A percentile compares a stretch with the other conserved stretches of the same genome.
phyloP scores from a whole-genome alignment of 1,140 invertebrate species.

The Uloborus diversus region DNA sequence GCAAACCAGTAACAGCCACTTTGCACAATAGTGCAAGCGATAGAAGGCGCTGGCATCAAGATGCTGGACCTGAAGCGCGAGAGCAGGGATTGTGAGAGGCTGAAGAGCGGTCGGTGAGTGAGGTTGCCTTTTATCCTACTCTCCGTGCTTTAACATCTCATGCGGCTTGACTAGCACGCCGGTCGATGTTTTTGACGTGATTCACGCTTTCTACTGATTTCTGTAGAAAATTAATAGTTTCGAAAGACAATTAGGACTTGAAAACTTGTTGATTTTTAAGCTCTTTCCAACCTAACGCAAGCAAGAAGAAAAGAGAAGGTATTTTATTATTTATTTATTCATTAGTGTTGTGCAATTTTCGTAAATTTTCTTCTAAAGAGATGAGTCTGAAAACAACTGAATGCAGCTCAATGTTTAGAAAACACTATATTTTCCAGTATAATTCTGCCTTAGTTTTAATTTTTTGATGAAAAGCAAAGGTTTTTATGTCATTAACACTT shows the following conservation, averaged over 20 bases:
- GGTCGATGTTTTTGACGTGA: neutral
- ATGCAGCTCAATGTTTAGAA: no score
- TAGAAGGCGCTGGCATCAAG: constrained; percentile 48
- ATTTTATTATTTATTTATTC: no score
- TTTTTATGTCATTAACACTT: no score
- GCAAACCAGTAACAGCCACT: neutral
- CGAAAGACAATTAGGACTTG: neutral
- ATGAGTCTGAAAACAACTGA: no score
- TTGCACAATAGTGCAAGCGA: neutral
- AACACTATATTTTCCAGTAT: no score
- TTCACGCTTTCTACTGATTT: neutral
- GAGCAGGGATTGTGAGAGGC: constrained; percentile 42
- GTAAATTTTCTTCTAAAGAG: no score
- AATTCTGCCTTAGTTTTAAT: no score
- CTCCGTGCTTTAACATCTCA: neutral
- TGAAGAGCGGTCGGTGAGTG: constrained; percentile 18
- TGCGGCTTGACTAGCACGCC: neutral
- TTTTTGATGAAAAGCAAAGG: no score
- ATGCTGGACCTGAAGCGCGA: constrained; percentile 39
- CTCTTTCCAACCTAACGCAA: no score
- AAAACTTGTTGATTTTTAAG: no score
- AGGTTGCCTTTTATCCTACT: neutral
- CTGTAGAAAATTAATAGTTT: neutral
- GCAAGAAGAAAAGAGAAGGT: no score
- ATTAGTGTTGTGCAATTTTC: no score